Evolutionary conservation across 2,888 invertebrate genomes (phyloP).

Genomic region (Caenorhabditis doughertyi): DNA sequence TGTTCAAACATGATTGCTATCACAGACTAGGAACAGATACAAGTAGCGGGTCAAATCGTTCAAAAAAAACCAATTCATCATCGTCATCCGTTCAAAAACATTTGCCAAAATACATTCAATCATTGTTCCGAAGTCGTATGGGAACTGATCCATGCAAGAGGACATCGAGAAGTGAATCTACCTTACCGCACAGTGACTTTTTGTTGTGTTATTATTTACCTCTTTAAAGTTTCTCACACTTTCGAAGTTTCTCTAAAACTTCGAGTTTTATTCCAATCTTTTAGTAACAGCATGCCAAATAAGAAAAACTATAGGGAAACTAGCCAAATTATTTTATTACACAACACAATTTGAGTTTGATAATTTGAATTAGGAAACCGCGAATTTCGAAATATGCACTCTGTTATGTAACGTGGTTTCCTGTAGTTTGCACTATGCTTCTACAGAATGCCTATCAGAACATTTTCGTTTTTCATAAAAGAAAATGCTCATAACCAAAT

Average conservation of each 20-base stretch:
- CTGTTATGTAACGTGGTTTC: conserved; percentile 56
- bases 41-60: conserved; percentile 80
- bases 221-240: conserved; percentile 1
- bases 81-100: conserved; percentile 80
- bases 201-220: conserved; percentile 50
- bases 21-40: conserved; percentile 82
- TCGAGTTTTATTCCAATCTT: conserved; percentile 19
- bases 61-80: conserved; percentile 82
- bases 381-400: conserved; percentile 39
- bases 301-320: no score
- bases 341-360: neutral
- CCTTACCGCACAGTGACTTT: conserved; percentile 65
- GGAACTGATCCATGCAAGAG: conserved; percentile 82
- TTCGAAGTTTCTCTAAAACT: conserved; percentile 30
- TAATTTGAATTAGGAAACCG: no score
- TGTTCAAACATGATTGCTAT: neutral
- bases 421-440: conserved; percentile 32
- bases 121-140: conserved; percentile 81
- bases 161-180: conserved; percentile 73
- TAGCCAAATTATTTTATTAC: no score
- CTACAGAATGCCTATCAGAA: conserved; percentile 33
- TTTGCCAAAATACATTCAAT: conserved; percentile 82
- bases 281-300: conserved; percentile 41
- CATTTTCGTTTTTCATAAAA: neutral
- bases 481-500: conserved; percentile 29